Base-by-base conservation (phyloP, 2,888 invertebrate species). In the Perizoma affinitatum region DNA sequence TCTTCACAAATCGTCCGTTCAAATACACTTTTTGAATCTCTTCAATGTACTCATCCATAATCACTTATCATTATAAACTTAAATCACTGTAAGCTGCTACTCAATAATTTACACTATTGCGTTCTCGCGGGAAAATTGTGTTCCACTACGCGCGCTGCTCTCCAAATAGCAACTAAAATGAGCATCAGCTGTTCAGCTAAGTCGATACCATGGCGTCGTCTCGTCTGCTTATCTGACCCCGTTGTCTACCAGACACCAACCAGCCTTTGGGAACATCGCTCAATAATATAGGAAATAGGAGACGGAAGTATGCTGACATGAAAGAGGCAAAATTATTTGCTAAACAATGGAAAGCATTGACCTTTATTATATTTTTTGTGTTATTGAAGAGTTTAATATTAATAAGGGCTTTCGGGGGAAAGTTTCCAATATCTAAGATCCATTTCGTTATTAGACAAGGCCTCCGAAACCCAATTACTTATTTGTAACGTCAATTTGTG, bases 181-280 rank as follows among this genome's bases (percentile, higher is more conserved):
- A 71, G 77, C 77, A 89, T 89, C 88, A 88, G 89, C 88, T 88
- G 88, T 83, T 86, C 77, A 75, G 69, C 69, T 73, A 70, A 82
- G 86, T 90, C 91, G 87, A 91, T 91, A 90, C 68, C 81, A 69
- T 80, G 91, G 91, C 91, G 91, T 78, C 91, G 86, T 78, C 85
- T 83, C 75, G 90, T 90, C 90, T 90, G 78, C 76, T 72, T 73
- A 73, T 75, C 74, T 86, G 89, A 89, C 90, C 90, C 79, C 87
- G 80, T 83, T 88, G 85, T 86, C 82, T 79, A 68, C 58, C 57
- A 61, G 49, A 35, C 56, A 57, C 61, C 72, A 78, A 57, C 61
- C 72, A 78, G 75, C 82, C 86, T 80, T 22, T 22, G 22, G 22
- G 22, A 80, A 71, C 77, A 75, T 74, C 62, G 66, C 58, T 69